Base-by-base conservation (phyloP, 2,888 invertebrate genomes). In the Choreutis nemorana region DNA sequence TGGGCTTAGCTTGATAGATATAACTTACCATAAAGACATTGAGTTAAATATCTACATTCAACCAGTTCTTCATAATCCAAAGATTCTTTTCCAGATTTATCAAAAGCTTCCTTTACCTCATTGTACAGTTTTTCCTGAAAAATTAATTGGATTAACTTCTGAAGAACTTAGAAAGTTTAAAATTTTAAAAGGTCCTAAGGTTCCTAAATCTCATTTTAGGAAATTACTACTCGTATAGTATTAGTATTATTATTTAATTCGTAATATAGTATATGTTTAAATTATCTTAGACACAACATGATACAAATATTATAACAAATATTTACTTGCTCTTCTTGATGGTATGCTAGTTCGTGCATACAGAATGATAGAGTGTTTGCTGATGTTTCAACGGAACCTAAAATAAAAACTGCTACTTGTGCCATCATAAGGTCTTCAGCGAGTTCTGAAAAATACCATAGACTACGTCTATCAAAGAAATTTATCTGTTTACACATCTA, bases 311-410 rank as follows among this genome's bases (percentile, higher is more conserved):
- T 23, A 11, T 3, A 11, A 10, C 13, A 11, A 23, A 5, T 4
- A 23, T 6, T 6, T 49, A 68, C 71, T 58, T 71, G 70, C 40
- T 50, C 49, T 12, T 61, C 47, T 3, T 62, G 63, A 35, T 67
- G 57, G 32, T 64, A 43, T 4, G 71, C 63, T 20, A 71, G 38
- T 39, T 72, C 71, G 15, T 70, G 65, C 1, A 71, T 37, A 10
- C 46, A 42, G 30, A 51, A 65, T 7, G 44, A 44, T 7, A 71
- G 45, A 2, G 52, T 52, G 1, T 65, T 51, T 0, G 71, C 66
- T 0, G 72, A 71, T 1, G 71, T 71, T 34, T 71, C 72, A 14
- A 71, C 54, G 1, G 70, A 45, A 3, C 71, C 71, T 27, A 71
- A 39, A 34, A 72, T 63, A 35, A 72, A 71, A 2, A 71, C 51